phyloP scores from a whole-genome alignment of 2,797 vertebrate species.

The Paratrypauchen microcephalus region DNA sequence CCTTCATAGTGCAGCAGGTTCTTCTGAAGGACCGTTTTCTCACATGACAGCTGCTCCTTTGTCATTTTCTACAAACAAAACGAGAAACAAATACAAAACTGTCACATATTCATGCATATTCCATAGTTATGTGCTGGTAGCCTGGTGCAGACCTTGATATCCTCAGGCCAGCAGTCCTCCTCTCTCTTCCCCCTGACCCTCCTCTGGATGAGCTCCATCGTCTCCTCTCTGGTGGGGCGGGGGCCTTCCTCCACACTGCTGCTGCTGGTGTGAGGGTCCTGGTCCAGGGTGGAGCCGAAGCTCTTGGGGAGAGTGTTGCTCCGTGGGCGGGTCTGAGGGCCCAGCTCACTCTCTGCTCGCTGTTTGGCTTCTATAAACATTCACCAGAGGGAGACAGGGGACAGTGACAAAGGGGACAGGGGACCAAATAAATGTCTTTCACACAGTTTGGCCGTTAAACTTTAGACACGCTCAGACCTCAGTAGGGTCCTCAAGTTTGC shows the following conservation, averaged over 20 bases:
- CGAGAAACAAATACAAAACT: not conserved
- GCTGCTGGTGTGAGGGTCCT: slow-evolving; percentile 72
- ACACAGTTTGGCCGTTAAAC: not conserved
- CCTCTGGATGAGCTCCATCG: slow-evolving; percentile 89
- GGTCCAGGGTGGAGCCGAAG: slow-evolving; percentile 94
- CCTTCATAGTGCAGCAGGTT: slow-evolving; percentile 96
- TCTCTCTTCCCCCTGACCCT: slow-evolving; percentile 87
- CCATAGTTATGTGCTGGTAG: not conserved
- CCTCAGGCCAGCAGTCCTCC: slow-evolving; percentile 91
- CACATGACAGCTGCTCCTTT: slow-evolving; percentile 92
- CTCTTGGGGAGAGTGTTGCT: slow-evolving; percentile 98
- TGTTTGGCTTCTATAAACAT: slow-evolving; percentile 87
- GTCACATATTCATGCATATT: not conserved
- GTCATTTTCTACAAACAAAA: slow-evolving; percentile 88
- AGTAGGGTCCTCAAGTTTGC: not conserved
- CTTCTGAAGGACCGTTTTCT: slow-evolving; percentile 94
- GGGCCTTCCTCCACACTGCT: slow-evolving; percentile 69
- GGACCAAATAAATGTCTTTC: not conserved
- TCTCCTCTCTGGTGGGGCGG: slow-evolving; percentile 86
- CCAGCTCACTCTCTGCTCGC: slow-evolving; percentile 88
- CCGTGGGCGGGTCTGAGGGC: slow-evolving; percentile 88
- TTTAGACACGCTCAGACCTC: not conserved
- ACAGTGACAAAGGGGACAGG: not conserved
- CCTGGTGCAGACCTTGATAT: slow-evolving; percentile 83
- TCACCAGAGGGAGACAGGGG: not conserved